Conservation (phyloP, 2,113 vertebrate species). For the Cryptomyrus ogoouensis region DNA sequence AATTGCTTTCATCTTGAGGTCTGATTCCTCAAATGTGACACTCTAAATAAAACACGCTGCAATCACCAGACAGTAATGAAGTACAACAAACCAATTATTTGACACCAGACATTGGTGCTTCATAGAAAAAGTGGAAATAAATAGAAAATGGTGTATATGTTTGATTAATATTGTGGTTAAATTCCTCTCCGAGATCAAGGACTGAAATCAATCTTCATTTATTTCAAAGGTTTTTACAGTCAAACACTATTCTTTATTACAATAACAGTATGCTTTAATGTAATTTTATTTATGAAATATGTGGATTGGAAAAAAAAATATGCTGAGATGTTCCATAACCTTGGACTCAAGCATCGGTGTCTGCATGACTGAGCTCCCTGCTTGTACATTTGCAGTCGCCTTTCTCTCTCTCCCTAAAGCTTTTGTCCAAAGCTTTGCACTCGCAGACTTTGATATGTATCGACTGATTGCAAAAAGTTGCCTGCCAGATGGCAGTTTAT, state of each 20-base stretch:
- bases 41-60: background rate
- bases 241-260: conserved; percentile 1
- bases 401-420: conserved; percentile 12
- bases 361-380: background rate
- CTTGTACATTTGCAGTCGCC: background rate
- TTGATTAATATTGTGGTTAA: background rate
- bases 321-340: background rate
- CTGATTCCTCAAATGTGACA: background rate
- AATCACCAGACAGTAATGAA: conserved; percentile 4
- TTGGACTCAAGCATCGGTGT: background rate
- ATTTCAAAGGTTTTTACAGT: conserved; percentile 15
- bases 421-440: conserved; percentile 17
- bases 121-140: conserved; percentile 7
- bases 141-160: background rate
- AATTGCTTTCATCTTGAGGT: background rate
- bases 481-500: conserved; percentile 24
- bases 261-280: background rate
- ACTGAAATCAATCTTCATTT: conserved; percentile 12
- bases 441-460: conserved; percentile 27
- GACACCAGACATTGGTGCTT: background rate
- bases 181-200: conserved; percentile 4
- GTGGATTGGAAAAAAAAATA: background rate
- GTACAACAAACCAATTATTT: background rate
- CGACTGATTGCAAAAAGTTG: conserved; percentile 32
- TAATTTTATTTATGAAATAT: background rate